A percentile compares a stretch with the other conserved stretches of the same genome.
These are phyloP conservation scores for Epirrhoe alternata DNA, from an alignment of 2,888 invertebrate species.

Conservation along the genomic window DNA sequence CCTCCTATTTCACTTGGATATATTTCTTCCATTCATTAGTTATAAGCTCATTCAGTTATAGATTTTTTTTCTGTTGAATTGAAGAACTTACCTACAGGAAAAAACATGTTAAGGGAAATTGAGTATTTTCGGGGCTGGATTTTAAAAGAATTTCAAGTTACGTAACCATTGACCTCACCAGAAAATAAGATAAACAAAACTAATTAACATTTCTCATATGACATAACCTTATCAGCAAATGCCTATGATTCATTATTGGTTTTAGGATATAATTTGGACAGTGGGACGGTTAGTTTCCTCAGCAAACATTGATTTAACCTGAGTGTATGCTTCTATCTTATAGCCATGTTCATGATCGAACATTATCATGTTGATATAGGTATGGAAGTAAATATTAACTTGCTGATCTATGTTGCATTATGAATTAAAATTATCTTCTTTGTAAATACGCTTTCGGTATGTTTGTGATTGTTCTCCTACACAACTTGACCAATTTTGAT, in stretches of 20 bases:
- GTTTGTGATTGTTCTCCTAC: too few species aligned
- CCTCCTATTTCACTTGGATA: too few species aligned
- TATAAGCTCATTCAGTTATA: too few species aligned
- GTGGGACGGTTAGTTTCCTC: constrained; percentile 56
- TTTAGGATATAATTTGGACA: constrained; percentile 59
- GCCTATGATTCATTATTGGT: constrained; percentile 67
- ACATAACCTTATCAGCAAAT: constrained; percentile 33
- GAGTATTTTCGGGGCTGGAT: neutral
- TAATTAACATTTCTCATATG: constrained; percentile 32
- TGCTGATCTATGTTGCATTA: constrained; percentile 15
- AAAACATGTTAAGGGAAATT: neutral
- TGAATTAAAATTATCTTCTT: constrained; percentile 1
- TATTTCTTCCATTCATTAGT: too few species aligned
- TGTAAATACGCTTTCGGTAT: neutral
- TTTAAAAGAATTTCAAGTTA: constrained; percentile 14
- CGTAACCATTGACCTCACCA: constrained; percentile 19
- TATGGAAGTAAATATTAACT: constrained; percentile 15
- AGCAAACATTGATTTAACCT: constrained; percentile 59
- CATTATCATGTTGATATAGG: constrained; percentile 35
- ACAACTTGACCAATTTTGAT: too few species aligned
- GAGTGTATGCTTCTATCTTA: constrained; percentile 27
- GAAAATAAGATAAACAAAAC: constrained; percentile 23
- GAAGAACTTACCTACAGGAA: too few species aligned
- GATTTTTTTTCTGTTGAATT: too few species aligned
- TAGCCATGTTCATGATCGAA: constrained; percentile 52